Evolutionary conservation across 2,113 vertebrate genomes (phyloP), one percentile per base, ranked within the genome.

Genomic region (Tachuris rubrigastra): DNA sequence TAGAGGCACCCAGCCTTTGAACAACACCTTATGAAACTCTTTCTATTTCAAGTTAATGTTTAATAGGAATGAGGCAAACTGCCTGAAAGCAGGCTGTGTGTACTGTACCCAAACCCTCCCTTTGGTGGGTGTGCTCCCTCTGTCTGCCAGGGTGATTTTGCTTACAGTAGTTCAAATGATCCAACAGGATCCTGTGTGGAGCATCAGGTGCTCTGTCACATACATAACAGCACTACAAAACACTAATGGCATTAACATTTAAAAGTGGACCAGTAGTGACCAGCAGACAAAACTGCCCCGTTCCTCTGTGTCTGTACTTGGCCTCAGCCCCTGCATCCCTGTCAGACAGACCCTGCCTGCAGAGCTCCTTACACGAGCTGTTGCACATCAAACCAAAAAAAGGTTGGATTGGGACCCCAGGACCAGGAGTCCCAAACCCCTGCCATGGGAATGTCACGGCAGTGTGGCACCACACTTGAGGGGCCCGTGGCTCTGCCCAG

Each of bases 371-470:
- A 2, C 15, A 1, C 15, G 91, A 41, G 44, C 55, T 58, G 28
- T 5, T 55, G 47, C 35, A 2, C 0, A 0, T 42, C 59, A 18
- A 3, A 35, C 22, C 56, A 8, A 16, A 1, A 41, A n/a, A 9
- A 28, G 49, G 41, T 35, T 33, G 55, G 41, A 20, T 17, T 25
- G 27, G 3, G 35, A 41, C 3, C 35, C 59, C 23, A 39, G 35
- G 16, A 39, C 35, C 25, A 30, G 2, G 7, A 24, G 7, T 56
- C 24, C 59, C 65, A 35, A 1, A 3, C 2, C 6, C 5, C 10
- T 2, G 5, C 12, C 3, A 0, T 33, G 25, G 55, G 23, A 50
- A 14, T 1, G 4, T 31, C 71, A 1, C 23, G 71, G 55, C 71
- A 35, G 24, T 2, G 3, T 28, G 73, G 44, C 37, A 46, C 58